These are phyloP conservation scores for Tachina fera DNA, from an alignment of 2,888 invertebrate genomes.

Conservation along the genomic window DNA sequence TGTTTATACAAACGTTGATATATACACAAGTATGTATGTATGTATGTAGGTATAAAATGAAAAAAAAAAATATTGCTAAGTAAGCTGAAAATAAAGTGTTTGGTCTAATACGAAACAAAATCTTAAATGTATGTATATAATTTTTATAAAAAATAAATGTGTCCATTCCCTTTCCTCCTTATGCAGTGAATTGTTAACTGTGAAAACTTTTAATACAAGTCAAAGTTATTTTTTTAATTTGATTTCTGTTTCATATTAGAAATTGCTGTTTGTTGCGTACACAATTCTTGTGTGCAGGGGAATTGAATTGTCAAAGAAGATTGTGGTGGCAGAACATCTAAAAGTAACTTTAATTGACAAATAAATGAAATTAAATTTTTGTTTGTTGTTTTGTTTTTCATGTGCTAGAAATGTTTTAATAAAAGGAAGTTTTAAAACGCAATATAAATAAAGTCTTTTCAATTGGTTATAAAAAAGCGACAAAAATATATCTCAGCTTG, in stretches of 20 bases:
- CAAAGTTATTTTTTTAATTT: conserved; percentile 26
- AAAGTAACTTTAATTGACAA: conserved; percentile 54
- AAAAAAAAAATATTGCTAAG: no score
- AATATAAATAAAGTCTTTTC: neutral
- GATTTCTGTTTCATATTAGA: neutral
- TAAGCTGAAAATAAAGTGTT: no score
- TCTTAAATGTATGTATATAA: no score
- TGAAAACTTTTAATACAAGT: conserved; percentile 41
- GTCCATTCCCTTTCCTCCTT: no score
- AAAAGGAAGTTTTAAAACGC: conserved; percentile 2
- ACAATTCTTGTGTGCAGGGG: neutral
- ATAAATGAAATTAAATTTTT: conserved; percentile 30
- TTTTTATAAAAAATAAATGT: no score
- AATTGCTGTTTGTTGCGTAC: neutral
- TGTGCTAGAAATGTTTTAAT: conserved; percentile 9
- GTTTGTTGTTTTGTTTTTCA: neutral
- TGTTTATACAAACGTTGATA: no score
- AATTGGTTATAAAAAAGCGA: neutral
- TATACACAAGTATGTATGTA: no score
- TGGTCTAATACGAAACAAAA: no score
- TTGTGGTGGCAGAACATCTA: neutral
- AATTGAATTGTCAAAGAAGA: neutral
- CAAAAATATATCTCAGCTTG: no score
- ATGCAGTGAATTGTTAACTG: no score
- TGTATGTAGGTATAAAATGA: no score